phyloP scores from a whole-genome alignment of 2,888 invertebrate genomes.

The Tachystola acroxantha region DNA sequence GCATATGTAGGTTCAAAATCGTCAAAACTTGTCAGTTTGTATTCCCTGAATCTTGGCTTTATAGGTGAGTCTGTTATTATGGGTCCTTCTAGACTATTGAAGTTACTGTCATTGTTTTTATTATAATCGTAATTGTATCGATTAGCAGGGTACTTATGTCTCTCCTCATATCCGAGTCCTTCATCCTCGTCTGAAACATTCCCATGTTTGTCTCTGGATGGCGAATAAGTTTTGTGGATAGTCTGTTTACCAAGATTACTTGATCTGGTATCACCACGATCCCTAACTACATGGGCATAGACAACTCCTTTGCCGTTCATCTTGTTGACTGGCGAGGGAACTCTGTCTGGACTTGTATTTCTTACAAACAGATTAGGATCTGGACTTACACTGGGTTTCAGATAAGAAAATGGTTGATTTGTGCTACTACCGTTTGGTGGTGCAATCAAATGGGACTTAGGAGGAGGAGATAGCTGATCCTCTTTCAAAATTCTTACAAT shows the following conservation, averaged over 20 bases:
- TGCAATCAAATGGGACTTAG: conserved; percentile 80
- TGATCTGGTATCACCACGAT: conserved; percentile 43
- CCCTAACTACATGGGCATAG: conserved; percentile 86
- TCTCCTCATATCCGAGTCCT: conserved; percentile 85
- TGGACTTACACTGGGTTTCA: conserved; percentile 78
- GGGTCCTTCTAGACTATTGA: conserved; percentile 55
- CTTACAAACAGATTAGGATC: conserved; percentile 64
- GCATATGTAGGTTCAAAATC: conserved; percentile 72
- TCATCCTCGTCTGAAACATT: conserved; percentile 88
- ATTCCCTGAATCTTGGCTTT: conserved; percentile 79
- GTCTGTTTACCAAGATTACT: conserved; percentile 57
- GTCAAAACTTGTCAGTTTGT: conserved; percentile 72
- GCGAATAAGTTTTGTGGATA: conserved; percentile 70
- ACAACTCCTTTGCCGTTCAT: conserved; percentile 81
- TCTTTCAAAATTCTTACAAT: conserved; percentile 86
- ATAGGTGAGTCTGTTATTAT: conserved; percentile 79
- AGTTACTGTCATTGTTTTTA: conserved; percentile 65
- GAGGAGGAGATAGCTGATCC: conserved; percentile 83
- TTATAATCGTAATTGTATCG: conserved; percentile 67
- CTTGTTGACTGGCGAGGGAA: conserved; percentile 63
- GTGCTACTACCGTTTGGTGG: conserved; percentile 82
- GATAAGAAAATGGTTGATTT: conserved; percentile 90
- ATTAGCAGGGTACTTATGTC: conserved; percentile 53
- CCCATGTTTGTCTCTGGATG: conserved; percentile 64
- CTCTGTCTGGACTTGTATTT: conserved; percentile 66